These are phyloP conservation scores for Seriola rivoliana DNA, from an alignment of 2,113 vertebrate species.

Conservation along the genomic window DNA sequence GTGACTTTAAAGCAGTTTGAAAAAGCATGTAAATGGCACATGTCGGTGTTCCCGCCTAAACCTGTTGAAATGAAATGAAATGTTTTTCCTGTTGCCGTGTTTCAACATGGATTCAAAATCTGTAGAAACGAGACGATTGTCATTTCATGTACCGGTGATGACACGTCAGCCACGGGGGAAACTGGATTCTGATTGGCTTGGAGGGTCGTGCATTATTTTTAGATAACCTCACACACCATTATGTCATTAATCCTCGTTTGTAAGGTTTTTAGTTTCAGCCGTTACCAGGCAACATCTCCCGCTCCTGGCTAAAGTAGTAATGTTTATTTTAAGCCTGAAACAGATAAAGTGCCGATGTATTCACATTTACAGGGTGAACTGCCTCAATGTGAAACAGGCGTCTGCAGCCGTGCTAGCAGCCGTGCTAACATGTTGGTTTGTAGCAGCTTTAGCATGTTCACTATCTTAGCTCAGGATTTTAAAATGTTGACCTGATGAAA, in stretches of 20 bases:
- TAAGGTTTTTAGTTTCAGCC: not conserved
- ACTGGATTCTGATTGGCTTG: not conserved
- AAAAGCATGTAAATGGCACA: too few relatives aligned
- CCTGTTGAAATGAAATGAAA: not conserved
- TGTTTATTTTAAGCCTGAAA: not conserved
- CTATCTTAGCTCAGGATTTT: too few relatives aligned
- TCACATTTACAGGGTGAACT: not conserved
- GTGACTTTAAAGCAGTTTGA: not conserved
- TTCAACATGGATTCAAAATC: too few relatives aligned
- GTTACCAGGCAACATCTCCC: conserved; percentile 13
- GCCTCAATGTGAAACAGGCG: too few relatives aligned
- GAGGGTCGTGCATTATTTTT: not conserved
- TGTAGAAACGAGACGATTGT: not conserved
- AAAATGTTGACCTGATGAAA: too few relatives aligned
- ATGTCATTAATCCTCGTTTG: not conserved
- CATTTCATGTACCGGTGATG: not conserved
- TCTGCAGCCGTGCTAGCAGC: not conserved
- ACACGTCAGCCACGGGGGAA: not conserved
- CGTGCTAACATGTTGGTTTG: not conserved
- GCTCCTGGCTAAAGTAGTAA: not conserved
- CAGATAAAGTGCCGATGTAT: not conserved
- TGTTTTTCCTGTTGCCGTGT: too few relatives aligned
- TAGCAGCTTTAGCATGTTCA: too few relatives aligned
- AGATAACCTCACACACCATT: not conserved
- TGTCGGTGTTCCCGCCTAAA: not conserved